Conservation (phyloP, 2,888 invertebrate genomes). For the Holacanthella duospinosa region DNA sequence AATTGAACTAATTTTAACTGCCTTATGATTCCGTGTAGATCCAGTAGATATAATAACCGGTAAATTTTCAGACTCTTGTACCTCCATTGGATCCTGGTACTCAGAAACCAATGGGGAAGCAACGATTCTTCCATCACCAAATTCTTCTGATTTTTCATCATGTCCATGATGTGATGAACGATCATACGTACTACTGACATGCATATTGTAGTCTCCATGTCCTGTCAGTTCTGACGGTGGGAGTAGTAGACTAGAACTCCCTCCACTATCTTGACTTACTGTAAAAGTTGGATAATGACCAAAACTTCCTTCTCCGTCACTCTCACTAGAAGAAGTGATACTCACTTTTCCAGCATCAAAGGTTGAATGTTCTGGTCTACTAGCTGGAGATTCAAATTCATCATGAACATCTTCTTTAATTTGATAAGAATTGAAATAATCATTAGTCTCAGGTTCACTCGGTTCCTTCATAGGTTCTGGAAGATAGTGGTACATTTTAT, state of each 20-base stretch:
- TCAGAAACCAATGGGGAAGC: constrained; percentile 13
- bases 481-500: constrained; percentile 29
- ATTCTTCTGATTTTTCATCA: neutral
- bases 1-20: constrained; percentile 11
- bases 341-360: constrained; percentile 11
- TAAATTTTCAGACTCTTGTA: constrained; percentile 10
- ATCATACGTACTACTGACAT: neutral
- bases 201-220: neutral
- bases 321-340: neutral
- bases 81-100: neutral
- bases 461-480: constrained; percentile 34
- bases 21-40: constrained; percentile 7
- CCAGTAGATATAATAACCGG: constrained; percentile 15
- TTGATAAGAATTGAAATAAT: constrained; percentile 10
- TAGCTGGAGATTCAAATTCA: neutral
- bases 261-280: neutral
- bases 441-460: constrained; percentile 25
- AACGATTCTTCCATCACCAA: neutral
- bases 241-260: neutral
- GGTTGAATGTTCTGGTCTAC: neutral
- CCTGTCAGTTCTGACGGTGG: neutral
- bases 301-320: neutral
- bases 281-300: neutral
- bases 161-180: neutral
- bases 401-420: constrained; percentile 6